Base-by-base conservation (phyloP, 2,888 invertebrate species). In the Hipparchia semele region DNA sequence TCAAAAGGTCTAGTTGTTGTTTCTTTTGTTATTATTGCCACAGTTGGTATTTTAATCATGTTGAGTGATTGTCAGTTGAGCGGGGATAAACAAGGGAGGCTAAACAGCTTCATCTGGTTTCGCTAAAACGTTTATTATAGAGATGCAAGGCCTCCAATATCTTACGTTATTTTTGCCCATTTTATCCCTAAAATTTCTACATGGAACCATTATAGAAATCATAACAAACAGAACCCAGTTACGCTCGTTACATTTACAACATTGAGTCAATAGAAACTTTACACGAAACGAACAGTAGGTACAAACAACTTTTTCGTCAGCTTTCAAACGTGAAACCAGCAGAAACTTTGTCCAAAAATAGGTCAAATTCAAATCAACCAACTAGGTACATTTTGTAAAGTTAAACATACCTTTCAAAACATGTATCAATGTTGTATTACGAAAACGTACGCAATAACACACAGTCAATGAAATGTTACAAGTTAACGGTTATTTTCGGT, bases 401-500 rank as follows among this genome's bases (percentile, higher is more conserved):
- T 10, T 10, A 64, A 64, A 64, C 23, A 64, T 51, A 12, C n/a
- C n/a, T n/a, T 54, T 33, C 5, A 54, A 54, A 54, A 54, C 54
- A 54, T 54, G 54, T 54, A 56, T 2, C 7, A 13, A 6, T 56
- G 6, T 13, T 10, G 23, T 10, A 61, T 45, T 61, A 61, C 46
- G 45, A n/a, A 61, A 61, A 12, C 6, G 45, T 45, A 61, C 2
- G 39, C 8, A 60, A 10, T 12, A 64, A 12, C 13, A 64, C n/a
- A 62, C 60, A 66, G 54, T 54, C 54, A 54, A 56, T 46, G 39
- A 33, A 67, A 67, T 58, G 46, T 67, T 56, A 67, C 45, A 39
- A 61, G n/a, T 61, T 8, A 53, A 61, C 60, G n/a, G 53, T 23
- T 61, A 61, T 61, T 69, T 69, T 61, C 53, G 51, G 49, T 39